Evolutionary conservation across 2,113 vertebrate species (phyloP).

Genomic region (Dascyllus trimaculatus): DNA sequence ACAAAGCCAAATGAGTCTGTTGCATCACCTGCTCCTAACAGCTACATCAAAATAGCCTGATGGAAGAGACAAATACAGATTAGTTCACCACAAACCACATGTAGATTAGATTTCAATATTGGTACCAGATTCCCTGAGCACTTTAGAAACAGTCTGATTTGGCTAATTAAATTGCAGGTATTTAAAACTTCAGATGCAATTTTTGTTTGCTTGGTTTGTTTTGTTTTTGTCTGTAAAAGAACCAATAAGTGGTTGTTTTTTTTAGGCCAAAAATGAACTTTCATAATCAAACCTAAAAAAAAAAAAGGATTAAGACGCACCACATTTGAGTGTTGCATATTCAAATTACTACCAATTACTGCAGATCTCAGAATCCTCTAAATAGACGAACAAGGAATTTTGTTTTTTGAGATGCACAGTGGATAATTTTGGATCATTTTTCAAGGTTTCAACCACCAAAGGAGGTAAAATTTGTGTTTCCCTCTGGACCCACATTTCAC

Average conservation of each 20-base stretch:
- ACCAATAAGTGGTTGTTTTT: neutral
- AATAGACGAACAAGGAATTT: neutral
- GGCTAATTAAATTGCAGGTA: too few relatives aligned
- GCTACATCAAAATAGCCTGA: slow-evolving; percentile 8
- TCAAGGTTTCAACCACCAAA: neutral
- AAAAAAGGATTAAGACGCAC: too few relatives aligned
- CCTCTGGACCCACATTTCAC: slow-evolving; percentile 6
- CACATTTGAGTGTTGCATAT: neutral
- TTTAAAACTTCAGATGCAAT: neutral
- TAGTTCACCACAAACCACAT: neutral
- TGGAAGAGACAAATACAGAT: neutral
- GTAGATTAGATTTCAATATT: neutral
- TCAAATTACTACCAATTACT: neutral
- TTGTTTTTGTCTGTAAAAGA: neutral
- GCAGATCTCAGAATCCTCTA: neutral
- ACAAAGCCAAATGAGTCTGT: slow-evolving; percentile 35
- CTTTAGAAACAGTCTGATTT: neutral
- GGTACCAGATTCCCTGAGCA: neutral
- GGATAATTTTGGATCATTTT: neutral
- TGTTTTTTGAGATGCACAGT: neutral
- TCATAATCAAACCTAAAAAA: too few relatives aligned
- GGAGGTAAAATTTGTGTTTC: neutral
- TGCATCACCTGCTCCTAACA: slow-evolving; percentile 4
- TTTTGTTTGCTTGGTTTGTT: neutral
- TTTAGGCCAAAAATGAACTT: neutral